These are phyloP conservation scores for Chamaetylas fuelleborni DNA, from an alignment of 2,113 vertebrate species.

Conservation along the genomic window DNA sequence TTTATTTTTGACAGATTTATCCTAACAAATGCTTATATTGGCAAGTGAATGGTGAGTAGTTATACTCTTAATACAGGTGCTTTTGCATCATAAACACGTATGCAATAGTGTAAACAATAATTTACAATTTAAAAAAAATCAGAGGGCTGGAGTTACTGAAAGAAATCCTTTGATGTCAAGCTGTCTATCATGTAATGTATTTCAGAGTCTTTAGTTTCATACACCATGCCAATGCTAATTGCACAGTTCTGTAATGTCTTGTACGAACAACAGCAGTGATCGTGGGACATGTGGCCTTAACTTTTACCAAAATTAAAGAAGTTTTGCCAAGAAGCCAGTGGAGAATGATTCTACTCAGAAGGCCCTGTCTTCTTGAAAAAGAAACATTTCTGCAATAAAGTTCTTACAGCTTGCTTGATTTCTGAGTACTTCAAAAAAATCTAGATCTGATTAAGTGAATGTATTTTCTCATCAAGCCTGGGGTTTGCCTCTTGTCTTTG, in stretches of 20 bases:
- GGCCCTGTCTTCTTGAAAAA: neutral
- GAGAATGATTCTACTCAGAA: neutral
- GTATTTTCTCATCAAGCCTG: neutral
- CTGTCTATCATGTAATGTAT: neutral
- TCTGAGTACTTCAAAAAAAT: neutral
- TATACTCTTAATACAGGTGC: neutral
- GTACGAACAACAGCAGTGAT: fast-evolving
- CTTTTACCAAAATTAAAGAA: neutral
- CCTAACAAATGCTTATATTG: neutral
- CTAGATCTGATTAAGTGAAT: neutral
- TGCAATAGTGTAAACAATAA: neutral
- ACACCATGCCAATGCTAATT: neutral
- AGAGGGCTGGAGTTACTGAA: neutral
- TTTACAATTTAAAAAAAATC: neutral
- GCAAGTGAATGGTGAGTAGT: neutral
- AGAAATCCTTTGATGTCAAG: neutral
- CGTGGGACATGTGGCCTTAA: neutral
- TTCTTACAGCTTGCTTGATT: neutral
- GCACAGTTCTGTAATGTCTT: neutral
- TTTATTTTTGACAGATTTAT: neutral
- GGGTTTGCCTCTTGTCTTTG: neutral
- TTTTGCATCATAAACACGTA: neutral
- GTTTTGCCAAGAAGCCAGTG: neutral
- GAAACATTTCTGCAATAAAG: neutral
- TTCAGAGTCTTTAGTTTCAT: neutral